Evolutionary conservation across 2,888 invertebrate species (phyloP), one percentile per base, ranked within the genome.

Genomic region (Crepidodera aurea): DNA sequence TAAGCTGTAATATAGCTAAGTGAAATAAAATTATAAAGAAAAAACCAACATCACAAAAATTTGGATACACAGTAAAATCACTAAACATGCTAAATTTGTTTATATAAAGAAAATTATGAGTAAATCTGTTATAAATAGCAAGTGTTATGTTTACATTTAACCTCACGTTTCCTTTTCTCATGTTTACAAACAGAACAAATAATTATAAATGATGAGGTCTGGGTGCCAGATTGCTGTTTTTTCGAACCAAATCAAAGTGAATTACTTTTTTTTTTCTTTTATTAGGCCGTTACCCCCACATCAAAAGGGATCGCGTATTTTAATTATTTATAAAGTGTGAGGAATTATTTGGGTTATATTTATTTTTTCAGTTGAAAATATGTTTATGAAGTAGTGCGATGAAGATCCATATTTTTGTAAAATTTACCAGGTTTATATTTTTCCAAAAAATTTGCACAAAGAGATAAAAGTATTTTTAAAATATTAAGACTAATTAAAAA

Each of bases 191-290:
- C 34, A 55, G 48, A 22, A 16, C 32, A 44, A 44, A 44, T 44
- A 55, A 55, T 44, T 55, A 55, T 55, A 55, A 55, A 55, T 55
- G 29, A 55, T 55, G 44, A 29, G 32, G 44, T 55, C 22, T 46
- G 46, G 16, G 44, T 8, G 22, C 19, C 32, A 55, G 55, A 46
- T 55, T 55, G 32, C 32, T 12, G 29, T 29, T 54, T 54, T 54
- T 54, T 54, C 25, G 7, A 34, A 32, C 18, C 32, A 34, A 32
- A 25, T 53, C 15, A 40, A 53, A 27, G 5, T 6, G 27, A 27
- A 40, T 40, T 10, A 16, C 15, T 51, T 53, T 53, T 51, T 37
- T 10, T 8, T 29, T 13, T 34, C 2, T 29, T 29, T 29, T n/a
- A 34, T 13, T 13, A 13, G 34, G 13, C 1, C 34, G 10, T 34